Evolutionary conservation across 2,888 invertebrate species (phyloP), one percentile per base, ranked within the genome.

Genomic region (Agriotes lineatus): DNA sequence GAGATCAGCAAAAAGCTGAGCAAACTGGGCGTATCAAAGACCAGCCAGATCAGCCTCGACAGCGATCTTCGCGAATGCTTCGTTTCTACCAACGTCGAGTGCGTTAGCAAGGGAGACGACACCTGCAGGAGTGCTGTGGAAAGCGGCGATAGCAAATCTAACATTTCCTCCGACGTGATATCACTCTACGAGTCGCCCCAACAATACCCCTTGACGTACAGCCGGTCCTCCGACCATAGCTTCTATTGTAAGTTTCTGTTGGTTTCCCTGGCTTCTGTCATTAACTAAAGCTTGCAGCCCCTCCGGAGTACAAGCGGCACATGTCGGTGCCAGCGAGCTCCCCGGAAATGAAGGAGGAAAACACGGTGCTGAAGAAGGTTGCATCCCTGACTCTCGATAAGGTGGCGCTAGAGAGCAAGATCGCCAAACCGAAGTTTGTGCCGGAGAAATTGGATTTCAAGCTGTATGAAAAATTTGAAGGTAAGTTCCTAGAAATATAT

Each of bases 401-500:
- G 79, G 88, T 90, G 79, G 88, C 89, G 0, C 79, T 87, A 66
- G 94, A 94, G 75, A 87, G 91, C 72, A 89, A 88, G 76, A 86
- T 90, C 30, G 84, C 87, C 37, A 90, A 90, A 75, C 93, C 94
- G 37, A 91, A 91, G 83, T 93, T 91, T 82, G 91, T 95, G 67
- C 94, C 94, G 1, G 93, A 94, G 82, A 96, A 95, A 85, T 87
- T 96, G 76, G 93, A 95, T 86, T 94, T 94, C 84, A 91, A 92
- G 79, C 88, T 93, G 71, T 93, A 93, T 83, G 94, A 96, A 85
- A 96, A 95, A 85, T 96, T 96, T 86, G 96, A 96, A 92, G 96
- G 96, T 96, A 86, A 86, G 86, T 81, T n/a, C n/a, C n/a, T n/a
- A n/a, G n/a, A n/a, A n/a, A n/a, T n/a, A n/a, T n/a, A n/a, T n/a